Conservation (phyloP, 2,888 invertebrate species). For the Ditula angustiorana region DNA sequence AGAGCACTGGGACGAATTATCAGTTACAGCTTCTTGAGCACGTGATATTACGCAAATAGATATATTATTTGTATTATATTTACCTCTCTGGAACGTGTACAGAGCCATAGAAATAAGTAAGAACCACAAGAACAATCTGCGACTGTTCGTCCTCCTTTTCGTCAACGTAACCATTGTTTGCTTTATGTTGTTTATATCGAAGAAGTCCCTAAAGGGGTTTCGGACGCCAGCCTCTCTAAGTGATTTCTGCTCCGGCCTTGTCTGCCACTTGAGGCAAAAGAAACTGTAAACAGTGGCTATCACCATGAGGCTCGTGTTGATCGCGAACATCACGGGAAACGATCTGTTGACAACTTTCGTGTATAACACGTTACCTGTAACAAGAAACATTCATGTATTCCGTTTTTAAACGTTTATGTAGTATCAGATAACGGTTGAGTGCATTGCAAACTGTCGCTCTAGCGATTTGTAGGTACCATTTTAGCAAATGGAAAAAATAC, state of each 20-base stretch:
- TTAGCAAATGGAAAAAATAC: not conserved
- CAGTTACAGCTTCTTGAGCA: not conserved
- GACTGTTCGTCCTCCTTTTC: constrained; percentile 84
- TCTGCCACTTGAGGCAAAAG: constrained; percentile 89
- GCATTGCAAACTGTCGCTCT: not conserved
- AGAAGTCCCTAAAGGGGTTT: constrained; percentile 89
- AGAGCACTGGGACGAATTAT: not conserved
- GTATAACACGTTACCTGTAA: constrained; percentile 88
- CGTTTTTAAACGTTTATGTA: too few species aligned
- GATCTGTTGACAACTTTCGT: constrained; percentile 86
- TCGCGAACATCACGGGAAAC: constrained; percentile 89
- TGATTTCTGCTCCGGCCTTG: constrained; percentile 87
- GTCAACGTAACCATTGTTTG: constrained; percentile 87
- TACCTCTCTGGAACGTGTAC: constrained; percentile 92
- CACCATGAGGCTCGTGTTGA: constrained; percentile 87
- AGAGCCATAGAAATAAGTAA: constrained; percentile 91
- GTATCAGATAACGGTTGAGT: not conserved
- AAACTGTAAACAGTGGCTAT: constrained; percentile 88
- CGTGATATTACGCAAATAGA: constrained; percentile 1
- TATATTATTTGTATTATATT: too few species aligned
- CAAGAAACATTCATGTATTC: constrained; percentile 7
- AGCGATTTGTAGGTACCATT: not conserved
- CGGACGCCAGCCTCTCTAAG: constrained; percentile 84
- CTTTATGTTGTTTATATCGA: constrained; percentile 88
- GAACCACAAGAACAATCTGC: constrained; percentile 87